A percentile compares a stretch with the other conserved stretches of the same genome.
phyloP scores from a whole-genome alignment of 2,888 invertebrate genomes.

The Ophioninae sp. region DNA sequence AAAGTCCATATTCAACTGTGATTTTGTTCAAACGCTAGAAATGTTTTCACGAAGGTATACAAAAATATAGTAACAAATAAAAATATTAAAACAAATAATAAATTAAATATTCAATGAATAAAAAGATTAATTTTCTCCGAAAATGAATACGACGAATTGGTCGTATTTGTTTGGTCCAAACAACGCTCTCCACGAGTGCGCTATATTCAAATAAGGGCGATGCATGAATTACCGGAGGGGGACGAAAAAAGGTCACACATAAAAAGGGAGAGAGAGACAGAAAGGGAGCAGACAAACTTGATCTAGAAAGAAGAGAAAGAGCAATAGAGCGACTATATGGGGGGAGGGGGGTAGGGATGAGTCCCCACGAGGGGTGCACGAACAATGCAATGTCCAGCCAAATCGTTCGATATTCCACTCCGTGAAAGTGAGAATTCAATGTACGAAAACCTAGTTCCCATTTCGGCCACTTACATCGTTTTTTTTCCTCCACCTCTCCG shows the following conservation, averaged over 20 bases:
- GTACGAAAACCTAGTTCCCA: conserved; percentile 60
- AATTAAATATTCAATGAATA: background rate
- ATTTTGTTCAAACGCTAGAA: background rate
- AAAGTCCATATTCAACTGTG: background rate
- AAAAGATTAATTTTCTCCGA: background rate
- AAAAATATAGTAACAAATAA: background rate
- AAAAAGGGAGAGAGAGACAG: background rate
- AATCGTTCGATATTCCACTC: conserved; percentile 61
- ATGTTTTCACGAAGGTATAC: background rate
- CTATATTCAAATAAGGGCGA: conserved; percentile 60
- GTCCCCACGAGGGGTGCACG: conserved; percentile 28
- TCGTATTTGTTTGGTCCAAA: background rate
- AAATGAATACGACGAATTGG: background rate
- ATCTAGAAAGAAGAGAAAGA: conserved; percentile 49
- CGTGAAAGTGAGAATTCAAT: conserved; percentile 56
- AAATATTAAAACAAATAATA: too few relatives aligned
- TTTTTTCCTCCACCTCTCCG: conserved; percentile 39
- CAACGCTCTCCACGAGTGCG: background rate
- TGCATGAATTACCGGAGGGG: conserved; percentile 31
- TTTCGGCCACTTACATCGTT: conserved; percentile 55
- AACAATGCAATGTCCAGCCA: conserved; percentile 57
- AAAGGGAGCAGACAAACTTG: conserved; percentile 30
- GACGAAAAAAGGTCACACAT: conserved; percentile 31
- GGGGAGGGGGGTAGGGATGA: conserved; percentile 30
- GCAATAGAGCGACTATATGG: conserved; percentile 34